These are phyloP conservation scores for Thalassophryne amazonica DNA, from an alignment of 2,797 vertebrate genomes.

Conservation along the genomic window DNA sequence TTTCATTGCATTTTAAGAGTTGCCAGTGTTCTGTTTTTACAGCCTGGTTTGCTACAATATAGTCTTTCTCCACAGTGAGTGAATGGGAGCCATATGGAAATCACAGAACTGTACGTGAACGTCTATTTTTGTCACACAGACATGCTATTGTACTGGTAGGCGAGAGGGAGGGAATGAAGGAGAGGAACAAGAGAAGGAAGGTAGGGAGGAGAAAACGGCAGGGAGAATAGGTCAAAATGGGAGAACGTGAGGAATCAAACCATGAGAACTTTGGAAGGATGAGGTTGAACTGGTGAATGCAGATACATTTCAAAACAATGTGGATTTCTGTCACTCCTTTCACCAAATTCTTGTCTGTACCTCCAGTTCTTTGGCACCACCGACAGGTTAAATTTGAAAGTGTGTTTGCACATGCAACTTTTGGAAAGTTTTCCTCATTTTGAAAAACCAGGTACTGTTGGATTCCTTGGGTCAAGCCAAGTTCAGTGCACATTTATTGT, in stretches of 20 bases:
- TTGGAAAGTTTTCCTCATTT: too few relatives aligned
- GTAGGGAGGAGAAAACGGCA: not conserved
- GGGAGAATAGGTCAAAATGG: not conserved
- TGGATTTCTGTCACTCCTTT: too few relatives aligned
- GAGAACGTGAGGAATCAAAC: not conserved
- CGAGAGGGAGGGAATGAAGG: not conserved
- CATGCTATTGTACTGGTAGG: slow-evolving; percentile 42
- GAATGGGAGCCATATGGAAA: slow-evolving; percentile 72
- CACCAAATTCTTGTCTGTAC: too few relatives aligned
- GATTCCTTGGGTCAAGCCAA: too few relatives aligned
- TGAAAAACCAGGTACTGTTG: too few relatives aligned
- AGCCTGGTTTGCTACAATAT: slow-evolving; percentile 49
- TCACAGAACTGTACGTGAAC: slow-evolving; percentile 46
- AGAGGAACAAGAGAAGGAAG: not conserved
- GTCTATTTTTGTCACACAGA: slow-evolving; percentile 51
- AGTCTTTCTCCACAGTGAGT: slow-evolving; percentile 46
- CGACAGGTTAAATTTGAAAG: too few relatives aligned
- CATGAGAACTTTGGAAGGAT: not conserved
- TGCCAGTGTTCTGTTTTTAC: slow-evolving; percentile 54
- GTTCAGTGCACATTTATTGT: too few relatives aligned
- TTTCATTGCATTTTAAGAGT: slow-evolving; percentile 59
- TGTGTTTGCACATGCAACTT: too few relatives aligned
- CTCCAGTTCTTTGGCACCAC: too few relatives aligned
- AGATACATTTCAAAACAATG: too few relatives aligned
- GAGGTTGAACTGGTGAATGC: not conserved